These are phyloP conservation scores for Melospiza georgiana DNA, from an alignment of 2,113 vertebrate species.

Conservation along the genomic window DNA sequence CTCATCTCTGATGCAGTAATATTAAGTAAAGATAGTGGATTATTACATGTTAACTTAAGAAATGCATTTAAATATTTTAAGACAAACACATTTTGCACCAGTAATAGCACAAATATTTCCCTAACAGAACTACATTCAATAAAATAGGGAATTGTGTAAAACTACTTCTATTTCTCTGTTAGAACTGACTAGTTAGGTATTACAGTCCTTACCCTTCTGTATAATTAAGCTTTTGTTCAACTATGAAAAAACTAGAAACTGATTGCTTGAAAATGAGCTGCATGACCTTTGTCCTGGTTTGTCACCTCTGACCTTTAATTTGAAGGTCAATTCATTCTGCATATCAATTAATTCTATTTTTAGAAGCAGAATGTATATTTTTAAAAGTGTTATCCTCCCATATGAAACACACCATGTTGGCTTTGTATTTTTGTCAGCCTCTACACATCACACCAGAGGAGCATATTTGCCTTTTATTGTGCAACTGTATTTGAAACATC, in stretches of 20 bases:
- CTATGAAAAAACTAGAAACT: conserved; percentile 71
- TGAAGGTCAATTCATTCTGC: conserved; percentile 67
- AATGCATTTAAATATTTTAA: background rate
- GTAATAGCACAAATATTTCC: background rate
- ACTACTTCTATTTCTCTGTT: background rate
- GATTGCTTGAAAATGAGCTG: conserved; percentile 79
- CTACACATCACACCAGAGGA: background rate
- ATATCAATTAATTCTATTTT: conserved; percentile 78
- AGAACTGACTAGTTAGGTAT: conserved; percentile 51
- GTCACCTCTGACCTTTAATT: conserved; percentile 84
- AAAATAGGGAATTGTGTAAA: conserved; percentile 9
- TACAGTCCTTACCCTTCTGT: conserved; percentile 48
- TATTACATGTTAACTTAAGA: background rate
- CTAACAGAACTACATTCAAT: background rate
- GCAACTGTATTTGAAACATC: background rate
- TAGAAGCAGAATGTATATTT: conserved; percentile 65
- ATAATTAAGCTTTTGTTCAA: conserved; percentile 82
- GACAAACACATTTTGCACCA: background rate
- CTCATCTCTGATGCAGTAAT: background rate
- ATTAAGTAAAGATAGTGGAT: background rate
- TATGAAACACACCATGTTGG: background rate
- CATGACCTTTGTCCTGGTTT: conserved; percentile 76
- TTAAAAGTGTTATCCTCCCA: background rate
- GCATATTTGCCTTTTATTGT: background rate
- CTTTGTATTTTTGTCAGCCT: background rate